Percentiles rank a stretch among this genome's conserved stretches.
phyloP scores from a whole-genome alignment of 1,140 invertebrate species.

The Heliothis subflexa region DNA sequence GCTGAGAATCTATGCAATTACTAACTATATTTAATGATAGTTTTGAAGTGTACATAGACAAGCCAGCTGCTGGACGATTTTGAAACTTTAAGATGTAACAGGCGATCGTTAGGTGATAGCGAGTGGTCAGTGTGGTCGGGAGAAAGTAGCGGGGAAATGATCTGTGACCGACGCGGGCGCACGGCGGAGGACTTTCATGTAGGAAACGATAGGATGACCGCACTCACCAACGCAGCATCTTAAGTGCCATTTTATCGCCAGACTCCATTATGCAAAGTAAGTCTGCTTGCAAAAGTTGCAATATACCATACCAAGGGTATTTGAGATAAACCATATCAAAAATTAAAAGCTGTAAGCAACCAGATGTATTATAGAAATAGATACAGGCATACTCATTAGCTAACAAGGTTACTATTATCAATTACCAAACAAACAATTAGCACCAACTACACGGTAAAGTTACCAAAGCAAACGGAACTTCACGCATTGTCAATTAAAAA shows the following conservation, averaged over 20 bases:
- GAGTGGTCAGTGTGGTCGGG: conserved; percentile 46
- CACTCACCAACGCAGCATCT: neutral
- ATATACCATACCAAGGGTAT: neutral
- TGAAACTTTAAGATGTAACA: conserved; percentile 2
- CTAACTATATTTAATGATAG: neutral
- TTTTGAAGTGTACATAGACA: neutral
- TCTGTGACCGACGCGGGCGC: conserved; percentile 43
- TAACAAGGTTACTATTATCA: conserved; percentile 16
- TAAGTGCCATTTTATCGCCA: conserved; percentile 8
- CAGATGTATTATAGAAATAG: neutral
- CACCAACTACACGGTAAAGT: conserved; percentile 17
- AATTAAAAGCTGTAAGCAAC: neutral
- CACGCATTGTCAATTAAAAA: conserved; percentile 38
- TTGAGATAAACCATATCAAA: neutral
- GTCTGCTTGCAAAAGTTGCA: neutral
- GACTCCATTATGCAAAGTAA: conserved; percentile 13
- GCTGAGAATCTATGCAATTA: conserved; percentile 4
- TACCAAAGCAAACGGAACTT: conserved; percentile 37
- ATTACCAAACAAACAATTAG: conserved; percentile 39
- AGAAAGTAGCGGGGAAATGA: conserved; percentile 49
- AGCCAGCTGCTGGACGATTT: too few species aligned
- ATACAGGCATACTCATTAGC: conserved; percentile 7
- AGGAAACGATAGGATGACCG: conserved; percentile 38
- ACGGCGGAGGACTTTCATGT: conserved; percentile 32
- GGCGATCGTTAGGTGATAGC: conserved; percentile 16